Percentiles rank a stretch among this genome's conserved stretches.
Evolutionary conservation across 2,113 vertebrate genomes (phyloP).

Genomic region (Noturus placidus): DNA sequence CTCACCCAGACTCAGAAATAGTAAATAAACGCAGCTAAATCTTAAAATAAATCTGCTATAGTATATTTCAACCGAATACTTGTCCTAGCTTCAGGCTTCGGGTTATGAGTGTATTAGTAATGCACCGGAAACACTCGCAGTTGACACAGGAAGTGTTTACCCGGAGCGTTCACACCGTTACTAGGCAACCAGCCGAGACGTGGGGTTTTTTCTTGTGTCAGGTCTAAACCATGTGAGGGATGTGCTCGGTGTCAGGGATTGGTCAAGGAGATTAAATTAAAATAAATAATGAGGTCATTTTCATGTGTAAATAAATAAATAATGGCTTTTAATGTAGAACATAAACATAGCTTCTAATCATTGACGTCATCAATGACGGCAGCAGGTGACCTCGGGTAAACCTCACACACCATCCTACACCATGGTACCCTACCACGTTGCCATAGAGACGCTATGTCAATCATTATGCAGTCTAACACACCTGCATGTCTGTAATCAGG

Average conservation of each 20-base stretch:
- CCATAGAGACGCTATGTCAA: no score
- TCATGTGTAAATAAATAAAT: background rate
- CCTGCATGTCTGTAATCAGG: no score
- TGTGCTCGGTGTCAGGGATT: background rate
- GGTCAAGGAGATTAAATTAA: background rate
- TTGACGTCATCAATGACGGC: background rate
- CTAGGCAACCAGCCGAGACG: background rate
- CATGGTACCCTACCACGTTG: no score
- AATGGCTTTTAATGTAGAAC: background rate
- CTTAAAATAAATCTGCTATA: no score
- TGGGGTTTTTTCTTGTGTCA: background rate
- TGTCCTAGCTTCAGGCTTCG: no score
- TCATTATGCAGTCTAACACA: no score
- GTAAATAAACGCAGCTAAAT: background rate
- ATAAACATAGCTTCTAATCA: background rate
- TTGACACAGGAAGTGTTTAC: background rate
- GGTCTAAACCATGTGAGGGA: background rate
- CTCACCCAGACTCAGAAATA: background rate
- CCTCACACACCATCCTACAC: no score
- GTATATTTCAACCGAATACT: no score
- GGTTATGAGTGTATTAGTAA: fast-evolving
- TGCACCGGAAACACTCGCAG: background rate
- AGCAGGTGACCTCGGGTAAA: no score
- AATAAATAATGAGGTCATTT: background rate
- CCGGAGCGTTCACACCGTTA: background rate